phyloP scores from a whole-genome alignment of 2,113 vertebrate species.

The Protomyctophum bolini region DNA sequence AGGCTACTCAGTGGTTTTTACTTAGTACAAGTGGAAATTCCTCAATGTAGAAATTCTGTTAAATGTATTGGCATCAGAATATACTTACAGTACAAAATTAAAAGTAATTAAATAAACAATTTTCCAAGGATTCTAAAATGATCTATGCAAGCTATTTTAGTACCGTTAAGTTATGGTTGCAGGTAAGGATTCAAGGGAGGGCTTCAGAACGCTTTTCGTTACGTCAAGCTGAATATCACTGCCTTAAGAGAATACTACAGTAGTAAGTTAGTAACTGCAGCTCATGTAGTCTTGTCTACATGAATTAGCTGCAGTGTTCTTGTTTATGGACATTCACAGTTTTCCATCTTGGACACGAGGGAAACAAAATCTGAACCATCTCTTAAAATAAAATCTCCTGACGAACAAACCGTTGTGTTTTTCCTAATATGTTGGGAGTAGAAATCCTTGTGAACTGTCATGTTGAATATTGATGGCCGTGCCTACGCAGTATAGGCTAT shows the following conservation, averaged over 20 bases:
- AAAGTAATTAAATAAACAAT: too few species aligned
- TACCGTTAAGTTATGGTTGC: too few species aligned
- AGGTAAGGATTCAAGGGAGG: background rate
- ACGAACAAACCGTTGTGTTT: constrained; percentile 15
- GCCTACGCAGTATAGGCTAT: background rate
- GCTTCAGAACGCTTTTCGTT: constrained; percentile 6
- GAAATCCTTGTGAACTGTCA: constrained; percentile 6
- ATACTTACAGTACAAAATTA: too few species aligned
- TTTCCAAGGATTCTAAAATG: background rate
- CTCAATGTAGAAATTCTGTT: too few species aligned
- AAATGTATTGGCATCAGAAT: too few species aligned
- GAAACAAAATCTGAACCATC: background rate
- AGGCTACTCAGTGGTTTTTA: background rate
- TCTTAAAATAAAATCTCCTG: background rate
- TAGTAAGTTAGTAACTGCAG: background rate
- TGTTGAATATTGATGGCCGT: constrained; percentile 50
- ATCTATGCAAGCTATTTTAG: background rate
- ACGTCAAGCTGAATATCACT: too few species aligned
- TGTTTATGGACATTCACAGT: background rate
- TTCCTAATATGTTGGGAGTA: constrained; percentile 14
- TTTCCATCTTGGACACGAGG: background rate
- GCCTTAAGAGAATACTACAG: background rate
- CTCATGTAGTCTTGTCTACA: background rate
- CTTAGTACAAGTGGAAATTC: too few species aligned
- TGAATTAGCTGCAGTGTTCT: background rate